These are phyloP conservation scores for Lacanobia oleracea DNA, from an alignment of 2,888 invertebrate species.

Conservation along the genomic window DNA sequence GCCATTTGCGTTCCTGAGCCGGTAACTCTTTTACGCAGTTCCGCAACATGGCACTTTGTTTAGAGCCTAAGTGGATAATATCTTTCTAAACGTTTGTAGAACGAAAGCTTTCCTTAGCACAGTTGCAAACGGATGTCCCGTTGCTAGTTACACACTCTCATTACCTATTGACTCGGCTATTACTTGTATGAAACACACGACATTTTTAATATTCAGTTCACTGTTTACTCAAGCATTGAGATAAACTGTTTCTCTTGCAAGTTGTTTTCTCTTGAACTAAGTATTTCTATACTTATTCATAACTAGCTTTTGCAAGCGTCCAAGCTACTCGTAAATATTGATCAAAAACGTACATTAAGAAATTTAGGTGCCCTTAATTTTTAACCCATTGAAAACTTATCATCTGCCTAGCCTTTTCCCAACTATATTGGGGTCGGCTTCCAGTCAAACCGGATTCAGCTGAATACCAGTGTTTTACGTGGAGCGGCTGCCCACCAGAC, in stretches of 20 bases:
- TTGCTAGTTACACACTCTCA: background rate
- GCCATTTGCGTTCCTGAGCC: too few species aligned
- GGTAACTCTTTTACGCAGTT: too few species aligned
- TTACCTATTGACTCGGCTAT: conserved; percentile 1
- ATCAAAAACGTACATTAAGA: too few species aligned
- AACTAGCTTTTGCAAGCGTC: background rate
- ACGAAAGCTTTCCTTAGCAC: conserved; percentile 1
- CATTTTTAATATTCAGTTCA: conserved; percentile 30
- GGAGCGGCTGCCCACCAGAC: too few species aligned
- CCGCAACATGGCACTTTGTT: too few species aligned
- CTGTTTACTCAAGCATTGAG: conserved; percentile 22
- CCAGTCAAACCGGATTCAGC: too few species aligned
- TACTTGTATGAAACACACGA: conserved; percentile 1
- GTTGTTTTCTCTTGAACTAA: conserved; percentile 16
- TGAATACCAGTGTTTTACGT: too few species aligned
- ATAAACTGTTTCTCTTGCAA: conserved; percentile 8
- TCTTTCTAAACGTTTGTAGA: conserved; percentile 1
- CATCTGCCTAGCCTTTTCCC: too few species aligned
- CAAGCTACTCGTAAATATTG: too few species aligned
- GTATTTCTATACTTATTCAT: background rate
- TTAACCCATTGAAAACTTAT: too few species aligned
- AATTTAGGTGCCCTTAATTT: too few species aligned
- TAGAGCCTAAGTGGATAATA: background rate
- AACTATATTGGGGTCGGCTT: too few species aligned
- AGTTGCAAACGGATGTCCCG: conserved; percentile 5